Evolutionary conservation across 53 echinoderm and acorn worm genomes (phyloP).

Genomic region (Stichopus horrens): DNA sequence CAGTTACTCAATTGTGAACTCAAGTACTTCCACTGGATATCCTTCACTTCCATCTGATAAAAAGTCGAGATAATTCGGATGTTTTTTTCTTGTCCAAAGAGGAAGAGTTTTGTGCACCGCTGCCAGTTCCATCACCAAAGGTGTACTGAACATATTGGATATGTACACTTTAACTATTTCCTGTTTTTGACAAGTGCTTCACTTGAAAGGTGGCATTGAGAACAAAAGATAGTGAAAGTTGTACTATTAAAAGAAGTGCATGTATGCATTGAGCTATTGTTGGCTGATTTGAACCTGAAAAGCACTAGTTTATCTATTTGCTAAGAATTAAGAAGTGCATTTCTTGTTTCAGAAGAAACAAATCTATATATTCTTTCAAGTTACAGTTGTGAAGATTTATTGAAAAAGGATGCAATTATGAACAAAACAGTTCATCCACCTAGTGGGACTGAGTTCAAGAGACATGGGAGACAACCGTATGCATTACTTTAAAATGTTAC

Average conservation of each 20-base stretch:
- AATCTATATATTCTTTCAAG: no score
- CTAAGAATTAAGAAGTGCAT: no score
- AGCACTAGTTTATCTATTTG: no score
- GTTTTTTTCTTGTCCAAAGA: slow-evolving; percentile 29
- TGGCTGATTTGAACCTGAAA: no score
- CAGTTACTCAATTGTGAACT: slow-evolving; percentile 13
- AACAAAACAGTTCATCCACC: no score
- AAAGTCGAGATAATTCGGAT: neutral
- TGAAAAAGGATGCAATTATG: no score
- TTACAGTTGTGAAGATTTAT: no score
- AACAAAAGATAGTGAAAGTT: slow-evolving; percentile 1
- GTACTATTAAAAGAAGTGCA: neutral
- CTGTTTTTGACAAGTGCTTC: slow-evolving; percentile 38
- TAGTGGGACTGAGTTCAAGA: no score
- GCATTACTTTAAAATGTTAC: no score
- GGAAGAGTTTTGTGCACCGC: slow-evolving; percentile 10
- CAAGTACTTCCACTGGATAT: slow-evolving; percentile 41
- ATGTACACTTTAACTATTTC: slow-evolving; percentile 21
- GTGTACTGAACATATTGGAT: neutral
- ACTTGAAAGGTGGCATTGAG: neutral
- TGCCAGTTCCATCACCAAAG: neutral
- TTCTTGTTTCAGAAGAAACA: no score
- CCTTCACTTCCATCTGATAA: slow-evolving; percentile 37
- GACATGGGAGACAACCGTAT: no score
- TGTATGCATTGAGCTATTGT: no score